Evolutionary conservation across 2,797 vertebrate species (phyloP).

Genomic region (Pseudochaenichthys georgianus): DNA sequence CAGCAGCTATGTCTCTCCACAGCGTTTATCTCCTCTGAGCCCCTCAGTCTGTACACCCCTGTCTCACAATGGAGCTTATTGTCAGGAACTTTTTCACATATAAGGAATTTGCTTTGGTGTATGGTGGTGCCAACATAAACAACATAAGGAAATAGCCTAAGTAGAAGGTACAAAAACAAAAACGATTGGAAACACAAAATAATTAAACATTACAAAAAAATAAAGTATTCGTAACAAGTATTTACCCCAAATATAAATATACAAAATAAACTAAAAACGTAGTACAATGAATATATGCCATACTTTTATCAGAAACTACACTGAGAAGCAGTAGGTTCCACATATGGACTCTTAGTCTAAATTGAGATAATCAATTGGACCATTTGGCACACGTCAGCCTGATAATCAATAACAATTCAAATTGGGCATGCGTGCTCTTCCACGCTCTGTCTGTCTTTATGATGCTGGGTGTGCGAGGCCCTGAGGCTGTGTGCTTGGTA

Average conservation of each 20-base stretch:
- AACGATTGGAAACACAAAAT: no score
- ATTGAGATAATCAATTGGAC: slow-evolving; percentile 60
- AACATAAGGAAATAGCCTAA: no score
- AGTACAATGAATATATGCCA: no score
- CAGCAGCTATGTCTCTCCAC: slow-evolving; percentile 14
- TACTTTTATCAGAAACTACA: slow-evolving; percentile 5
- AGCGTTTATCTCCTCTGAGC: slow-evolving; percentile 24
- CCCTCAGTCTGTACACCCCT: background rate
- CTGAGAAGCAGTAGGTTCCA: slow-evolving; percentile 35
- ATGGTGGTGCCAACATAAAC: no score
- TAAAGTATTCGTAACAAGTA: no score
- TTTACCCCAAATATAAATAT: no score
- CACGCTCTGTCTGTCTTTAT: background rate
- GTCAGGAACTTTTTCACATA: no score
- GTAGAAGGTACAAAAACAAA: no score
- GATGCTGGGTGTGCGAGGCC: slow-evolving; percentile 42
- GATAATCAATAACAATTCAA: slow-evolving; percentile 73
- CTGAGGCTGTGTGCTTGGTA: slow-evolving; percentile 38
- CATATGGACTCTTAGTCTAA: slow-evolving; percentile 12
- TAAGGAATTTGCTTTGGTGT: no score
- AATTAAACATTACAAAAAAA: no score
- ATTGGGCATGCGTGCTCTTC: slow-evolving; percentile 35
- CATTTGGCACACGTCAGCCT: slow-evolving; percentile 68
- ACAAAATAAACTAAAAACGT: no score
- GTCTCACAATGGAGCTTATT: background rate